Conservation (phyloP, 2,113 vertebrate species). For the Scalopus aquaticus region DNA sequence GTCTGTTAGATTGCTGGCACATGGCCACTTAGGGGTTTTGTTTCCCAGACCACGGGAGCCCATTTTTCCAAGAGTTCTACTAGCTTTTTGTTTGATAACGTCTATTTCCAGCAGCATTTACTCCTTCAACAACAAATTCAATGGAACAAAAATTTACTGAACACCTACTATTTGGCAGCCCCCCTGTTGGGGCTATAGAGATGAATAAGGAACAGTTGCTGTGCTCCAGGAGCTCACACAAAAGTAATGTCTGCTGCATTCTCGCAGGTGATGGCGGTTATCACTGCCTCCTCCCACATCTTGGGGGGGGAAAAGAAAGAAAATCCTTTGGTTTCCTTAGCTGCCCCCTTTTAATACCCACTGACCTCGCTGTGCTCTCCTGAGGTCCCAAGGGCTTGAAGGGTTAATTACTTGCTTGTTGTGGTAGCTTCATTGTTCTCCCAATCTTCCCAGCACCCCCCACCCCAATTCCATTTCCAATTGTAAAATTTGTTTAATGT, state of each 20-base stretch:
- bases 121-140: slow-evolving; percentile 62
- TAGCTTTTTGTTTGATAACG: slow-evolving; percentile 75
- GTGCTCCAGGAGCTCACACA: background rate
- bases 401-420: slow-evolving; percentile 60
- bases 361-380: background rate
- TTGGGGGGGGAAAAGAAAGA: background rate
- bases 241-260: slow-evolving; percentile 46
- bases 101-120: slow-evolving; percentile 62
- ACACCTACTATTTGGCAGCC: slow-evolving; percentile 70
- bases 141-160: slow-evolving; percentile 66
- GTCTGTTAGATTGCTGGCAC: slow-evolving; percentile 69
- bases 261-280: slow-evolving; percentile 40
- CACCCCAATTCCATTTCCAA: background rate
- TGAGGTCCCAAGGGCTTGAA: background rate
- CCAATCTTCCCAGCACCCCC: background rate
- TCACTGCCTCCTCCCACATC: background rate
- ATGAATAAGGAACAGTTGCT: slow-evolving; percentile 53
- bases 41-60: slow-evolving; percentile 68
- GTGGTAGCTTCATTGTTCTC: slow-evolving; percentile 26
- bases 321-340: slow-evolving; percentile 16
- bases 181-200: slow-evolving; percentile 64
- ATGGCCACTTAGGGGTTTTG: slow-evolving; percentile 76
- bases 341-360: background rate
- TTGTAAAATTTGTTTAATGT: slow-evolving; percentile 31
- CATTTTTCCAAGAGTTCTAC: slow-evolving; percentile 68